phyloP scores from a whole-genome alignment of 2,113 vertebrate species.

The Xenopus laevis region DNA sequence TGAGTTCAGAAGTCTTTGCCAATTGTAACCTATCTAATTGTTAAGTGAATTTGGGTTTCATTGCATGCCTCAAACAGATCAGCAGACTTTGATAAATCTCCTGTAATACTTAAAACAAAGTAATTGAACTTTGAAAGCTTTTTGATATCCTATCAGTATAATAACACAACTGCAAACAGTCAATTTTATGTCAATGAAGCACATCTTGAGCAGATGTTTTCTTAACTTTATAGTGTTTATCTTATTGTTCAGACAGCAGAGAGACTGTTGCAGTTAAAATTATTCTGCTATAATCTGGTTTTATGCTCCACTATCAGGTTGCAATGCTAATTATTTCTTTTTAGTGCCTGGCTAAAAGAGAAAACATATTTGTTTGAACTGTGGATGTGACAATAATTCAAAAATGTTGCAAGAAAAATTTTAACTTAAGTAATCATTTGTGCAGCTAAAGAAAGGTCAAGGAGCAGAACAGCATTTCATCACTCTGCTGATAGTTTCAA shows the following conservation, averaged over 20 bases:
- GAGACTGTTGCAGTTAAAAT: conserved; percentile 46
- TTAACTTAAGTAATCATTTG: conserved; percentile 37
- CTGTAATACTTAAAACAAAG: conserved; percentile 34
- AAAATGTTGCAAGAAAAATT: conserved; percentile 22
- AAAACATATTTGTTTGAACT: neutral
- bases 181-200: conserved; percentile 49
- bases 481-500: conserved; percentile 62
- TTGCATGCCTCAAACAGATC: conserved; percentile 23
- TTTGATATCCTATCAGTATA: conserved; percentile 35
- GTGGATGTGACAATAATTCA: neutral
- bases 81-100: conserved; percentile 42
- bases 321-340: conserved; percentile 1
- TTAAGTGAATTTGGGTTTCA: neutral
- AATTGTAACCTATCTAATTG: too few relatives aligned
- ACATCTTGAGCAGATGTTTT: conserved; percentile 52
- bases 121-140: conserved; percentile 28
- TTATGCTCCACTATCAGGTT: conserved; percentile 10
- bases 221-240: conserved; percentile 50
- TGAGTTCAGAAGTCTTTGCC: too few relatives aligned
- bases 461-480: conserved; percentile 54
- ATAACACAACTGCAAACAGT: conserved; percentile 52
- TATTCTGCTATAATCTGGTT: conserved; percentile 11
- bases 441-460: conserved; percentile 48
- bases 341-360: neutral
- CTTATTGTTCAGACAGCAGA: conserved; percentile 47